These are phyloP conservation scores for Caenorhabditis macrosperma DNA, from an alignment of 2,888 invertebrate species.

Conservation along the genomic window DNA sequence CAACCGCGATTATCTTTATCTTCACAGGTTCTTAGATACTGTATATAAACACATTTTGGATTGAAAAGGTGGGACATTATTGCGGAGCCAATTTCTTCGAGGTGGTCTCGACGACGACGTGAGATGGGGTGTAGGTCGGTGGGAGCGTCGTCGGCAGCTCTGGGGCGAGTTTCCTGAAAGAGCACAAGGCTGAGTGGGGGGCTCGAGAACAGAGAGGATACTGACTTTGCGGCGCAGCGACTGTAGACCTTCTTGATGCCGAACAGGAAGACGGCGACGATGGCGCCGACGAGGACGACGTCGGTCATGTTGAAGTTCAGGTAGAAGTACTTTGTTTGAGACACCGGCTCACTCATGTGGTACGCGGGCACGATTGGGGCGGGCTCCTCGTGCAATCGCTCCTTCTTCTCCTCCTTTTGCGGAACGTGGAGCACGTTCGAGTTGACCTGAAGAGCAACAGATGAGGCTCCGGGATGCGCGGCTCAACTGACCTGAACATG, in stretches of 20 bases:
- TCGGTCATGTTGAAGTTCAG: conserved; percentile 45
- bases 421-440: conserved; percentile 39
- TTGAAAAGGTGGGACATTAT: neutral
- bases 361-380: conserved; percentile 10
- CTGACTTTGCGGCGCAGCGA: conserved; percentile 44
- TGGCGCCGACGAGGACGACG: conserved; percentile 4
- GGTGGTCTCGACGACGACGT: conserved; percentile 25
- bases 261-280: conserved; percentile 27
- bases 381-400: conserved; percentile 10
- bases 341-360: conserved; percentile 22
- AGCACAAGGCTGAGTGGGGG: too few species aligned
- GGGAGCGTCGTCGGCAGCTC: conserved; percentile 40
- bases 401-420: conserved; percentile 25
- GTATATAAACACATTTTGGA: conserved; percentile 42
- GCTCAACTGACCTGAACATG: conserved; percentile 27
- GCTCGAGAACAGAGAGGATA: too few species aligned
- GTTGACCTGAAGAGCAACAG: conserved; percentile 17
- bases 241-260: conserved; percentile 38
- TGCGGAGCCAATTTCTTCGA: conserved; percentile 30
- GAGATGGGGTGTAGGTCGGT: conserved; percentile 40
- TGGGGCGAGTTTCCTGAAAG: conserved; percentile 12
- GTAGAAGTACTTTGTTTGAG: conserved; percentile 36
- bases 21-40: conserved; percentile 14
- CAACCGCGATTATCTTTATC: conserved; percentile 18
- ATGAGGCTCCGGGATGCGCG: neutral